Percentiles rank a stretch among this genome's conserved stretches.
Conservation (phyloP, 1,140 invertebrate genomes). For the Mercenaria mercenaria region DNA sequence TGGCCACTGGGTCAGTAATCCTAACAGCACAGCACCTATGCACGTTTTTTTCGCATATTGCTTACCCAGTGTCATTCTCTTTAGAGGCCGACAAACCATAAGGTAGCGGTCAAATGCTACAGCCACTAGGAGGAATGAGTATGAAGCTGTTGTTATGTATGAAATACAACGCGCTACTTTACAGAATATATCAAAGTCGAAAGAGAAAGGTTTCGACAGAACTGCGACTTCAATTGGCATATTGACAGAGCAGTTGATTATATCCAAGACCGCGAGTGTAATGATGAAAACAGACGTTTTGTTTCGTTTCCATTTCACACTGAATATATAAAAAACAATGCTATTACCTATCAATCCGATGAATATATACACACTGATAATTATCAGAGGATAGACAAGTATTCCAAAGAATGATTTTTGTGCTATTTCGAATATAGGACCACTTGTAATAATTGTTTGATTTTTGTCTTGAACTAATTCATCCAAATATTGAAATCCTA, state of each 20-base stretch:
- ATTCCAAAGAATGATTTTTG: background rate
- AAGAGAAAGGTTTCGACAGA: slow-evolving; percentile 32
- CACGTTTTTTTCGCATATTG: slow-evolving; percentile 30
- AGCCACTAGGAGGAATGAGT: slow-evolving; percentile 51
- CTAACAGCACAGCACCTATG: background rate
- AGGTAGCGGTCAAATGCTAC: slow-evolving; percentile 51
- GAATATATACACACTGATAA: slow-evolving; percentile 12
- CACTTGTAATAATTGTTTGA: background rate
- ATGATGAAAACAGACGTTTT: slow-evolving; percentile 55
- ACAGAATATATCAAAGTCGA: slow-evolving; percentile 47
- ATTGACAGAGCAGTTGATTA: slow-evolving; percentile 47
- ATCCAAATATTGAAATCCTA: background rate
- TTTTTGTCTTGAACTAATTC: background rate
- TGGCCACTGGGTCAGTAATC: slow-evolving; percentile 30
- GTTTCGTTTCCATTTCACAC: slow-evolving; percentile 27
- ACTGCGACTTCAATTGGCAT: slow-evolving; percentile 49
- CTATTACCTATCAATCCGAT: slow-evolving; percentile 40
- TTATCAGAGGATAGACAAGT: slow-evolving; percentile 14
- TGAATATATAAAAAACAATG: slow-evolving; percentile 45
- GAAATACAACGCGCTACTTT: slow-evolving; percentile 23
- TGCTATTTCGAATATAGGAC: slow-evolving; percentile 11
- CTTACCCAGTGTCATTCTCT: slow-evolving; percentile 19
- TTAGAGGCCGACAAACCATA: slow-evolving; percentile 47
- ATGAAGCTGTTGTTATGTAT: slow-evolving; percentile 40
- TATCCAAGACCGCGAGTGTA: slow-evolving; percentile 24